Conservation (phyloP, 2,888 invertebrate genomes). For the Spatulosminthurus flaviceps region DNA sequence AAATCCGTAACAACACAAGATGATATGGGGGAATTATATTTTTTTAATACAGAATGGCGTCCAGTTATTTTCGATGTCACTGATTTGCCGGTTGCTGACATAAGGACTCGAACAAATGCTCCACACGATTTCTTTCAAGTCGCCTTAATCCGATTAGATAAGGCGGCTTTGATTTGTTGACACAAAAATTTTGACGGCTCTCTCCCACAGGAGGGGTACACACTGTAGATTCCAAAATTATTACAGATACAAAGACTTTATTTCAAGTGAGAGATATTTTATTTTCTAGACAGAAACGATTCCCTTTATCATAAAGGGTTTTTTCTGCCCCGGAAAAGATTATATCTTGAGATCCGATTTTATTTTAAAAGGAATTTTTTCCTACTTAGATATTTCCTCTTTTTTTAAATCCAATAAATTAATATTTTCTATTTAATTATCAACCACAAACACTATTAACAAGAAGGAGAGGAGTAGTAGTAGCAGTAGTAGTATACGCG, state of each 20-base stretch:
- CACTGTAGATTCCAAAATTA: slow-evolving; percentile 8
- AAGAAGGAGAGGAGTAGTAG: too few relatives aligned
- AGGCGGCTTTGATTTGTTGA: slow-evolving; percentile 33
- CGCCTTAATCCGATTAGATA: slow-evolving; percentile 47
- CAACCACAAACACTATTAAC: slow-evolving; percentile 25
- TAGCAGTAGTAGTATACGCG: background rate
- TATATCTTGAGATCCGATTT: slow-evolving; percentile 29
- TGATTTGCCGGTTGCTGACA: slow-evolving; percentile 42
- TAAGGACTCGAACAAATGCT: slow-evolving; percentile 40
- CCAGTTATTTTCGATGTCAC: slow-evolving; percentile 38
- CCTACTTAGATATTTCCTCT: background rate
- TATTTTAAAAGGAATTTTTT: background rate
- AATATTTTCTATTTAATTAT: slow-evolving; percentile 16
- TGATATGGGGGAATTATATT: slow-evolving; percentile 11
- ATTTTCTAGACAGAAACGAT: background rate
- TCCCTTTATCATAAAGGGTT: slow-evolving; percentile 1
- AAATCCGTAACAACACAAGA: slow-evolving; percentile 37
- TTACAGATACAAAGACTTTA: background rate
- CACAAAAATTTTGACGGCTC: slow-evolving; percentile 36
- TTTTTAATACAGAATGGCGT: slow-evolving; percentile 29
- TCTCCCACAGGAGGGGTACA: background rate
- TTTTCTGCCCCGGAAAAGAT: background rate
- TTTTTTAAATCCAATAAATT: slow-evolving; percentile 5
- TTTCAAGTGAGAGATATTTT: background rate
- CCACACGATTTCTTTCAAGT: slow-evolving; percentile 29